phyloP scores from a whole-genome alignment of 2,888 invertebrate species.

The Ochropleura plecta region DNA sequence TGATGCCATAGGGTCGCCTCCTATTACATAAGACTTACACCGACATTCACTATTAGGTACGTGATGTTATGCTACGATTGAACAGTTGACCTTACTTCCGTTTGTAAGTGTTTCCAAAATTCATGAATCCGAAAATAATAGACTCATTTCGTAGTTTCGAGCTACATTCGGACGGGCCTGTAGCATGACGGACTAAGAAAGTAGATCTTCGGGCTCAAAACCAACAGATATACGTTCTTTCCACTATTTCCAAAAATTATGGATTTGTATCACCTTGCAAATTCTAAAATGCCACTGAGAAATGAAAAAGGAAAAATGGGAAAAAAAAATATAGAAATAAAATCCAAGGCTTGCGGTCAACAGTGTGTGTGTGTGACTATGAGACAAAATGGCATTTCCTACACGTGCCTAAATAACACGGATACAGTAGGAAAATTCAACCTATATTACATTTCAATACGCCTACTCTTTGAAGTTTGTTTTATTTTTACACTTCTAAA shows the following conservation, averaged over 20 bases:
- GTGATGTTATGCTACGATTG: background rate
- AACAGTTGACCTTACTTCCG: background rate
- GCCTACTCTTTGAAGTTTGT: background rate
- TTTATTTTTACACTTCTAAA: slow-evolving; percentile 28
- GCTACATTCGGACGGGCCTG: background rate
- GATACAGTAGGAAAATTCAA: background rate
- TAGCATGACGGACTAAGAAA: background rate
- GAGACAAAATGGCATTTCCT: background rate
- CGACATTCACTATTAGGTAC: too few relatives aligned
- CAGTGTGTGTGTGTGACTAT: background rate
- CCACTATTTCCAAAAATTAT: background rate
- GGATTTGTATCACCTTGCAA: background rate
- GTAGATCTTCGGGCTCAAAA: background rate
- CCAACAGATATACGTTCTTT: background rate
- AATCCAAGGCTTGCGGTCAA: background rate
- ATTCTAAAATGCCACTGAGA: background rate
- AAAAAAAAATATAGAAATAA: background rate
- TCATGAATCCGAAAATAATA: background rate
- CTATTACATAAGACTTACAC: too few relatives aligned
- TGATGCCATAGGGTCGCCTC: too few relatives aligned
- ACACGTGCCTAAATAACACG: background rate
- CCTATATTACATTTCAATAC: background rate
- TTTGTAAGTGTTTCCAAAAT: background rate
- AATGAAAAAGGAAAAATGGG: background rate
- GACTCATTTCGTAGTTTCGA: background rate